Conservation (phyloP, 2,888 invertebrate genomes). For the Alviniconcha strummeri region DNA sequence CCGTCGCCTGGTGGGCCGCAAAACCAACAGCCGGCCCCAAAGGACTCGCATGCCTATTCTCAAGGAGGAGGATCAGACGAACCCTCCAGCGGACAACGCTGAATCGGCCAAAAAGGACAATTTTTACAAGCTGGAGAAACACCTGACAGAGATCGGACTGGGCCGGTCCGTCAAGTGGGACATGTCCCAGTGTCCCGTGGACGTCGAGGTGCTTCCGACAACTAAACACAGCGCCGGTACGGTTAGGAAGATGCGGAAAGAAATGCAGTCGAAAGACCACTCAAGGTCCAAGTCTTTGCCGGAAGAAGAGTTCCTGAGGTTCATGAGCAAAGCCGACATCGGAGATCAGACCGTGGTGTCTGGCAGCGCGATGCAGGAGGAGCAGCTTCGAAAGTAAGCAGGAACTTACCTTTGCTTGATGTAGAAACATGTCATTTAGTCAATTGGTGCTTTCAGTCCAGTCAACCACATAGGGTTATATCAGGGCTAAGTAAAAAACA, state of each 20-base stretch:
- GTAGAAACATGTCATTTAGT: too few relatives aligned
- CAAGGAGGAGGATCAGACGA: not conserved
- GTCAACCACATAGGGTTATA: too few relatives aligned
- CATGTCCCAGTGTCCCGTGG: not conserved
- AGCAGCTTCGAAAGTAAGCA: not conserved
- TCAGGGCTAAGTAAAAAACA: too few relatives aligned
- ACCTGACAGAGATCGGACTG: conserved; percentile 14
- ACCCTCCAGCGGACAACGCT: not conserved
- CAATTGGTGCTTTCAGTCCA: too few relatives aligned
- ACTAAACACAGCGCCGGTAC: too few relatives aligned
- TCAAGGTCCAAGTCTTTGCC: conserved; percentile 7
- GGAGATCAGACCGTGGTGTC: not conserved
- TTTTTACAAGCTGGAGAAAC: not conserved
- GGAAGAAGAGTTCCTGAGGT: not conserved
- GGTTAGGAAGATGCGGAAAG: too few relatives aligned
- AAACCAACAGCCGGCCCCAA: not conserved
- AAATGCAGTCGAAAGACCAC: not conserved
- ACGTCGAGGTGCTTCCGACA: not conserved
- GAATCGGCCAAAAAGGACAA: not conserved
- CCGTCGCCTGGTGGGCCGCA: not conserved
- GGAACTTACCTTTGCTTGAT: too few relatives aligned
- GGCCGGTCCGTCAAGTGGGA: not conserved
- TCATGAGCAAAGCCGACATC: not conserved
- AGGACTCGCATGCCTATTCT: not conserved
- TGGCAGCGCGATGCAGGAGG: not conserved